phyloP scores from a whole-genome alignment of 2,797 vertebrate species.

The Psittacula echo region DNA sequence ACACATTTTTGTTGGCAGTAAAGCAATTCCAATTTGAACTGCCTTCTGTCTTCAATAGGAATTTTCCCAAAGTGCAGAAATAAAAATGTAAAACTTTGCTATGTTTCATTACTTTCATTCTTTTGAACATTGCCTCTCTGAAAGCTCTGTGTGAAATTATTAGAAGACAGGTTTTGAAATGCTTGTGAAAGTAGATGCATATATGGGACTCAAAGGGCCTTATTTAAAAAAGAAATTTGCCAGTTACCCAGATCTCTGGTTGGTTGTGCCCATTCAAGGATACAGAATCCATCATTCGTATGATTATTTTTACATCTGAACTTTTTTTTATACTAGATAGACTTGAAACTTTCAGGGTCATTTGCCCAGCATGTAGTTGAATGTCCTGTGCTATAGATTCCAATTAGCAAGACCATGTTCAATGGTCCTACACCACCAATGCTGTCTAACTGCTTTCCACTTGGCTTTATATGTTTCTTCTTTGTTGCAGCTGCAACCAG shows the following conservation, averaged over 20 bases:
- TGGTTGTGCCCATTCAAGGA: constrained; percentile 80
- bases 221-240: constrained; percentile 83
- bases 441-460: constrained; percentile 81
- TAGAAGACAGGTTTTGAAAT: constrained; percentile 81
- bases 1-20: constrained; percentile 75
- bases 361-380: constrained; percentile 83
- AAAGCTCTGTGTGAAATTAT: constrained; percentile 84
- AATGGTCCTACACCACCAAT: constrained; percentile 79
- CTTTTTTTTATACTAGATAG: constrained; percentile 77
- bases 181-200: constrained; percentile 81
- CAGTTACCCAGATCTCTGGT: constrained; percentile 76
- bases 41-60: constrained; percentile 73
- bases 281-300: constrained; percentile 76
- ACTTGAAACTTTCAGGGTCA: constrained; percentile 84
- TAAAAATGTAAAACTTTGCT: constrained; percentile 79
- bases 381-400: constrained; percentile 83
- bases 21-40: constrained; percentile 78
- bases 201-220: constrained; percentile 80
- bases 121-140: constrained; percentile 78
- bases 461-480: constrained; percentile 82
- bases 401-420: constrained; percentile 83
- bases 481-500: constrained; percentile 82
- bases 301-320: constrained; percentile 86
- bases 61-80: constrained; percentile 75
- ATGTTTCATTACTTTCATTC: constrained; percentile 80